A percentile compares a stretch with the other conserved stretches of the same genome.
Conservation (phyloP, 2,888 invertebrate genomes). For the Tachina fera region DNA sequence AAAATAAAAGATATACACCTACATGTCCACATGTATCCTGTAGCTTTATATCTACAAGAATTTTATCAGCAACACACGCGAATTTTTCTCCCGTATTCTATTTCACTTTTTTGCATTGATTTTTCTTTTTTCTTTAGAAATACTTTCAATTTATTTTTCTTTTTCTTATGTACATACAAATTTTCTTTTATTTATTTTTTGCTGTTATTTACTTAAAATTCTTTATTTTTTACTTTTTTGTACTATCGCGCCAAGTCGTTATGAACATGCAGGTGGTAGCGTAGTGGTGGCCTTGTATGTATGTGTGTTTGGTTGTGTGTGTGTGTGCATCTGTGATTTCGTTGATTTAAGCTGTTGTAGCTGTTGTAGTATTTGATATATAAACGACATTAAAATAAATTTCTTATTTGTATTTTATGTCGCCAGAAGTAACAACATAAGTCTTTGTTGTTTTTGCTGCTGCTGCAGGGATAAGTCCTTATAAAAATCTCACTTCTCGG, state of each 20-base stretch:
- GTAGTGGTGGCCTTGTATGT: background rate
- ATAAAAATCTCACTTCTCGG: conserved; percentile 65
- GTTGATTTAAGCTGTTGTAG: conserved; percentile 56
- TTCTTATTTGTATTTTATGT: conserved; percentile 73
- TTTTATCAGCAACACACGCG: conserved; percentile 51
- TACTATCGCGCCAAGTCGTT: conserved; percentile 42
- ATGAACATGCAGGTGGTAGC: conserved; percentile 29
- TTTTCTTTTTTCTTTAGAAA: conserved; percentile 27
- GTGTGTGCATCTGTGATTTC: conserved; percentile 36
- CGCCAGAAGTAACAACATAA: conserved; percentile 59
- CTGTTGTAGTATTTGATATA: conserved; percentile 66
- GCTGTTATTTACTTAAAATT: conserved; percentile 54
- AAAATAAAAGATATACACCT: background rate
- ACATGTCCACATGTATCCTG: background rate
- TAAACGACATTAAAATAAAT: conserved; percentile 73
- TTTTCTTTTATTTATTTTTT: conserved; percentile 1
- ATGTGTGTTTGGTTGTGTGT: background rate
- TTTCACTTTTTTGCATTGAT: conserved; percentile 9
- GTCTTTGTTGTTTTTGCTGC: background rate
- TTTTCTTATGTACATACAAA: background rate
- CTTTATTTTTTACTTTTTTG: conserved; percentile 29
- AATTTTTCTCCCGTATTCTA: conserved; percentile 22
- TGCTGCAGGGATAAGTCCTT: conserved; percentile 54
- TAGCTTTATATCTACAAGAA: conserved; percentile 1
- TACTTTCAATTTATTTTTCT: conserved; percentile 44